A percentile compares a stretch with the other conserved stretches of the same genome.
Conservation (phyloP, 2,888 invertebrate genomes). For the Uloborus plumipes region DNA sequence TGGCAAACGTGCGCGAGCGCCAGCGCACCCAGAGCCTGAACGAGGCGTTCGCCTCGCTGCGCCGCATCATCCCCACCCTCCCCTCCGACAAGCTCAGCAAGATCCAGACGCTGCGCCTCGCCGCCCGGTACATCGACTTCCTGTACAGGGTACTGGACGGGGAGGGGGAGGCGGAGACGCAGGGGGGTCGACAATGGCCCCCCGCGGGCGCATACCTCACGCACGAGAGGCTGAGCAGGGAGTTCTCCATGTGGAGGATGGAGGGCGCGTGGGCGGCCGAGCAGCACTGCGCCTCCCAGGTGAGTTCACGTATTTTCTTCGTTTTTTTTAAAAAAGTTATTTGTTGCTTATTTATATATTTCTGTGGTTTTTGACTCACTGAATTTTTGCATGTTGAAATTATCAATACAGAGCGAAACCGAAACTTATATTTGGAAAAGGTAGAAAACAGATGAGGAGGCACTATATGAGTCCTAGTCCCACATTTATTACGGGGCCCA, state of each 20-base stretch:
- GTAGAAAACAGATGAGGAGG: too few relatives aligned
- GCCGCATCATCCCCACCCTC: conserved; percentile 96
- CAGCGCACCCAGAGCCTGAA: conserved; percentile 70
- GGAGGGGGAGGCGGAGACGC: neutral
- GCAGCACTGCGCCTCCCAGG: too few relatives aligned
- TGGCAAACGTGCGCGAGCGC: conserved; percentile 7
- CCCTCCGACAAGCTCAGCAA: conserved; percentile 98
- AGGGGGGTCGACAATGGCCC: neutral
- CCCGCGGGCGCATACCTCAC: neutral
- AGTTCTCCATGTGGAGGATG: conserved; percentile 98
- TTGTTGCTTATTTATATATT: too few relatives aligned
- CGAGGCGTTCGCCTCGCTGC: conserved; percentile 88
- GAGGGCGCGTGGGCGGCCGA: conserved; percentile 81
- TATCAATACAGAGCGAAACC: too few relatives aligned
- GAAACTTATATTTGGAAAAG: too few relatives aligned
- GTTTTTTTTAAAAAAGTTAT: too few relatives aligned
- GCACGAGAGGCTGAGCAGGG: conserved; percentile 88
- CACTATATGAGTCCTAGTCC: too few relatives aligned
- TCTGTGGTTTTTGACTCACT: too few relatives aligned
- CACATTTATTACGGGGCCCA: too few relatives aligned
- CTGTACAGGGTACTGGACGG: conserved; percentile 82
- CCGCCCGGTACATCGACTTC: conserved; percentile 95
- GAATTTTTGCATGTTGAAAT: too few relatives aligned
- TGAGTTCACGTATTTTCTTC: too few relatives aligned
- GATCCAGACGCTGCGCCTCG: conserved; percentile 96